Evolutionary conservation across 2,888 invertebrate species (phyloP), one percentile per base, ranked within the genome.

Genomic region (Caenorhabditis panamensis): DNA sequence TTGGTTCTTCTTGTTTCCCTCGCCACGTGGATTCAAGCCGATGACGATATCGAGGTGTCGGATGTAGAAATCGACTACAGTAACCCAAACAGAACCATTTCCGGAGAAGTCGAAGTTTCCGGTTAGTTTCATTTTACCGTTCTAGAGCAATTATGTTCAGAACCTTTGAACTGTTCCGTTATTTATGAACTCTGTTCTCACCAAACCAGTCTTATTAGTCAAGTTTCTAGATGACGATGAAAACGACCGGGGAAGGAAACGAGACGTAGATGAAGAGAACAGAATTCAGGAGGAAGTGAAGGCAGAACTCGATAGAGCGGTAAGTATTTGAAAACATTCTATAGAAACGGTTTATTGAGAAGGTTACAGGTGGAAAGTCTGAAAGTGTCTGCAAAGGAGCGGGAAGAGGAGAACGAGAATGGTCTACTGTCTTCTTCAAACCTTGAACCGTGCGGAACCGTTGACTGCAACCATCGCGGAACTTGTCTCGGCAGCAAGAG

Each of bases 381-480:
- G 53, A 77, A 81, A 63, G 71, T 66, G 36, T 26, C 80, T 3
- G 69, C 63, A 13, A 63, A 67, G 67, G 72, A 71, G 37, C 61
- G 68, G 24, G 62, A 58, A 36, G 72, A 73, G 22, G 77, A 77
- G 31, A 72, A 72, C 36, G 56, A 37, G 16, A 66, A 72, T 18
- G 58, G 66, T 18, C n/a, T 76, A 9, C 58, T 81, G 20, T 47
- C 69, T 6, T 36, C 26, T 1, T 56, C 64, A 1, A 73, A 51
- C 37, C 59, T 81, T 0, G 76, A 78, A 20, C 36, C 83, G 3
- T 85, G 85, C 28, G 64, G 67, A 13, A 61, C 87, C 11, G 73
- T 81, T 0, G 86, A 89, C 44, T 89, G 89, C 73, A 88, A 86
- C 62, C 80, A 86, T 54, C 78, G 88, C 11, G 89, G 89, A 24